Evolutionary conservation across 37 sponge, comb jelly and placozoan genomes (phyloP).

Genomic region (Spongia lamella): DNA sequence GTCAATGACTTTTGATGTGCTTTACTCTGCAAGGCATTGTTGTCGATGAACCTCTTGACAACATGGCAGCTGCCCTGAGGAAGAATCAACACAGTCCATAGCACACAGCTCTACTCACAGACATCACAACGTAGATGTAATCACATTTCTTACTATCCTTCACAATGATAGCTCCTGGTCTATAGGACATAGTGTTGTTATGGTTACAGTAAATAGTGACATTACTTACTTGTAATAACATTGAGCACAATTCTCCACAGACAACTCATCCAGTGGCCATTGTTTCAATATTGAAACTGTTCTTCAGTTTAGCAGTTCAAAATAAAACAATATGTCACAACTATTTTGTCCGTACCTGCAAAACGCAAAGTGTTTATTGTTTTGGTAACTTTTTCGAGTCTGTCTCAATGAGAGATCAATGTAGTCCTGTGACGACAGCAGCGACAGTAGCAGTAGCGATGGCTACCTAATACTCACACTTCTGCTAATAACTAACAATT

Average conservation of each 20-base stretch:
- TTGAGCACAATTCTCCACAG: conserved; percentile 28
- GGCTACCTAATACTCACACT: conserved; percentile 27
- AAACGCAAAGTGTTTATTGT: conserved; percentile 39
- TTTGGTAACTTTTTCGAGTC: conserved; percentile 32
- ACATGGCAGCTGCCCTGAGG: conserved; percentile 43
- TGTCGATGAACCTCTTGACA: conserved; percentile 51
- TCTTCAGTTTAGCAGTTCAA: conserved; percentile 8
- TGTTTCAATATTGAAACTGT: conserved; percentile 26
- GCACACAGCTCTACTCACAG: conserved; percentile 7
- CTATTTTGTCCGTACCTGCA: conserved; percentile 23
- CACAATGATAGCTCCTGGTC: conserved; percentile 45
- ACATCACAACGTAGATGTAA: conserved; percentile 49
- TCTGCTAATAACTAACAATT: conserved; percentile 53
- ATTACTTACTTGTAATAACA: conserved; percentile 36
- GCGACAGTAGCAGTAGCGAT: neutral
- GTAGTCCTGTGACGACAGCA: conserved; percentile 37
- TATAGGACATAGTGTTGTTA: no score
- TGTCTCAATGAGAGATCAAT: conserved; percentile 55
- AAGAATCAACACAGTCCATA: neutral
- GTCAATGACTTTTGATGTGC: no score
- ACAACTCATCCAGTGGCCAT: conserved; percentile 36
- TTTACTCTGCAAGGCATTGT: neutral
- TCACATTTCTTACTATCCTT: conserved; percentile 54
- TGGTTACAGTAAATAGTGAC: neutral
- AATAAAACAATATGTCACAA: no score